Base-by-base conservation (phyloP, 2,113 vertebrate species). In the Campylorhamphus procurvoides region DNA sequence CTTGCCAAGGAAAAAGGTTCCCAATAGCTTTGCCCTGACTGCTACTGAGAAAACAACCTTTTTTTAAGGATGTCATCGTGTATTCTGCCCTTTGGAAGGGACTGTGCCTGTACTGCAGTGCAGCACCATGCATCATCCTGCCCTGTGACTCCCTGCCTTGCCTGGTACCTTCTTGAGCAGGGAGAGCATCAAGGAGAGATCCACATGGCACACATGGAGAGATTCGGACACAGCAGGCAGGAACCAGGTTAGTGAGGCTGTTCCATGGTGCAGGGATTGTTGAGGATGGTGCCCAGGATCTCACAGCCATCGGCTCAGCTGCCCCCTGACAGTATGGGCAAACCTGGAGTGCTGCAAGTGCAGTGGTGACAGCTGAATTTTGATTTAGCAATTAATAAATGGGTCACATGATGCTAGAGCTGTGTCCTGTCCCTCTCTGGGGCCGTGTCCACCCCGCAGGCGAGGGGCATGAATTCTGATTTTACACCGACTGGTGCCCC, bases 361-460 rank as follows among this genome's bases (percentile, higher is more conserved):
- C 0, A 0, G 7, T 64, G 56, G 35, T 68, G 56, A 47, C 52
- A 35, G 52, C n/a, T 92, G 72, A 47, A 1, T 81, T 93, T 87
- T 67, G 75, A 81, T 73, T 88, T 83, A n/a, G 35, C 29, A 27
- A 46, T 13, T 28, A 77, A 53, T 49, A 73, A 58, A 86, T 81
- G 73, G 60, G 81, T 74, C 88, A 56, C 39, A 25, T 0, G 31
- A 60, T 87, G 53, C 52, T 44, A 46, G 50, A 66, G 53, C 40
- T 4, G 3, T 90, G 82, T 44, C 13, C 50, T 80, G 50, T 24
- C 78, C 59, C 33, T 83, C 66, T 69, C 64, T 46, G 33, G 53
- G 74, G 29, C 37, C 0, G 0, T 14, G n/a, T 37, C 90, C 39
- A 62, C 33, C 55, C 80, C 0, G 0, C 3, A 6, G 78, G 52